Conservation (phyloP, 2,797 vertebrate species). For the Muscicapa comitata region DNA sequence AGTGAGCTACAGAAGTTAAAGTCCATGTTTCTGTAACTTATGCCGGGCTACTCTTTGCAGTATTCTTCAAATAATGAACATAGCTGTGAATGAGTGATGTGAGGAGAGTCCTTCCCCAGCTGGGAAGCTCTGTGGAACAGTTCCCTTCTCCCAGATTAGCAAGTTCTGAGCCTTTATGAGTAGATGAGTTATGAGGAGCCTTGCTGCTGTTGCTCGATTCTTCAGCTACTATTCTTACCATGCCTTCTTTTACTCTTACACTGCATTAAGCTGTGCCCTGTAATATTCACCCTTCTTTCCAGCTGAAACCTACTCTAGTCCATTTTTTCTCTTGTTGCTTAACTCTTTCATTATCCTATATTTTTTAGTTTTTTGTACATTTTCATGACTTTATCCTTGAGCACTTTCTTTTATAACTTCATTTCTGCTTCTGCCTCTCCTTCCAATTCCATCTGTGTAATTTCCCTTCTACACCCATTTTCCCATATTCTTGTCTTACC, state of each 20-base stretch:
- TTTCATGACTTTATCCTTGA: not conserved
- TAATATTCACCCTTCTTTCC: not conserved
- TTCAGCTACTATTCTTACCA: not conserved
- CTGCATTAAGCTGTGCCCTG: not conserved
- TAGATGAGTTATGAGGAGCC: not conserved
- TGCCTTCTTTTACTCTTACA: not conserved
- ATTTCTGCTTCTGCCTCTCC: not conserved
- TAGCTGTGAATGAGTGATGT: not conserved
- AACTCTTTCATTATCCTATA: accelerated
- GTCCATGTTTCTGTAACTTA: not conserved
- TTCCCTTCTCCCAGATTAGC: accelerated
- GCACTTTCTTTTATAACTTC: not conserved
- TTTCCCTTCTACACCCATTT: not conserved
- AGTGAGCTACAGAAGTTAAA: not conserved
- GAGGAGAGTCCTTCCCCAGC: not conserved
- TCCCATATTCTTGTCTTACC: not conserved
- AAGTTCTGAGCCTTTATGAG: not conserved
- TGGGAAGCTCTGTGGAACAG: not conserved
- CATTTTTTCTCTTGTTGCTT: not conserved
- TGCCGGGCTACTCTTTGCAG: not conserved
- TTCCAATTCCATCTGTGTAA: not conserved
- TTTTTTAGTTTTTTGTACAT: not conserved
- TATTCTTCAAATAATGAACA: not conserved
- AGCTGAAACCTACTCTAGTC: not conserved
- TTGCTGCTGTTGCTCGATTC: not conserved